These are phyloP conservation scores for Miniopterus natalensis DNA, from an alignment of 2,113 vertebrate species.

Conservation along the genomic window DNA sequence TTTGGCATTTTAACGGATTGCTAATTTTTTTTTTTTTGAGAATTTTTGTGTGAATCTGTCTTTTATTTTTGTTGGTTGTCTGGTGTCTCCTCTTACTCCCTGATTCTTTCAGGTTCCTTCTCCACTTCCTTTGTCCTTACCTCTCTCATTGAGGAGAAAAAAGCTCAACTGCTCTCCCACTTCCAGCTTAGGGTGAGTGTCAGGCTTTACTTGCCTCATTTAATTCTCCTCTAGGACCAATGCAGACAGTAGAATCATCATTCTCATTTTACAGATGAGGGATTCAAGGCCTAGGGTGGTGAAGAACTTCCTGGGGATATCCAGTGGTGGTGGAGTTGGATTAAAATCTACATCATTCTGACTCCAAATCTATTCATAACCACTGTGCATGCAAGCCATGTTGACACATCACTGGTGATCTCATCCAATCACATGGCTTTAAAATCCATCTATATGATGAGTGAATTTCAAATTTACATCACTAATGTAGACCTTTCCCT, in stretches of 20 bases:
- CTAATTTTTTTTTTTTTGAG: neutral
- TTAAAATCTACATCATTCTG: neutral
- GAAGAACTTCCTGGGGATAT: neutral
- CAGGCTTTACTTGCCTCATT: neutral
- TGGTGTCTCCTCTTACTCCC: neutral
- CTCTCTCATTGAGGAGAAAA: neutral
- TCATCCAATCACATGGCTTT: neutral
- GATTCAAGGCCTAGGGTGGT: neutral
- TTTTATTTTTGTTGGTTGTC: neutral
- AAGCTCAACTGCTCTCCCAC: neutral
- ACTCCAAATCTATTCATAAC: neutral
- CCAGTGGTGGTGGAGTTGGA: neutral
- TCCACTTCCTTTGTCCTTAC: neutral
- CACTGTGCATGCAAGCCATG: neutral
- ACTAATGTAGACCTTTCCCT: neutral
- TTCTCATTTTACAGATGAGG: neutral
- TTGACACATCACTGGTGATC: neutral
- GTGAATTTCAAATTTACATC: neutral
- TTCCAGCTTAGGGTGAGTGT: neutral
- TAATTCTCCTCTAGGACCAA: neutral
- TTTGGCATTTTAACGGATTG: slow-evolving; percentile 22
- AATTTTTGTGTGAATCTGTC: neutral
- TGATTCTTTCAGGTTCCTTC: neutral
- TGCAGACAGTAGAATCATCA: neutral
- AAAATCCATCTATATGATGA: neutral